Evolutionary conservation across 1,140 invertebrate genomes (phyloP), one percentile per base, ranked within the genome.

Genomic region (Drosophila repletoides): DNA sequence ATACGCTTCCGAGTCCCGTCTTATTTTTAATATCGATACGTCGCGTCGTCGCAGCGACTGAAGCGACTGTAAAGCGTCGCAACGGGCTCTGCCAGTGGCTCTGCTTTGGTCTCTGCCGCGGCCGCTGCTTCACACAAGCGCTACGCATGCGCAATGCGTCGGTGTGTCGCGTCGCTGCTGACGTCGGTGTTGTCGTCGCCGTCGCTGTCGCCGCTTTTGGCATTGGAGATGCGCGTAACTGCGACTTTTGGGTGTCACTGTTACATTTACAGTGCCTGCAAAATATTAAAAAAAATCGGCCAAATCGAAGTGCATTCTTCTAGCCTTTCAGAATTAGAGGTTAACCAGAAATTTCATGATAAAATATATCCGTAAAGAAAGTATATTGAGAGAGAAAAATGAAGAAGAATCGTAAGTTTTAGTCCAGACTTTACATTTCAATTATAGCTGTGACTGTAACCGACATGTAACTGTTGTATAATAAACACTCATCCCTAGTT

Each of bases 1-100:
- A 68, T 71, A 76, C 75, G 80, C 80, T 86, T 83, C 74, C 74
- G 79, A 83, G 73, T 83, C 73, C 72, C 76, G 70, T 73, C 73
- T 73, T 76, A 72, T 83, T 69, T 72, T 72, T 76, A 72, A 72
- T 70, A 76, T 77, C 76, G 64, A 63, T 64, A 53, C 59, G 46
- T 38, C 17, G 73, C 52, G 26, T 48, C 41, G 49, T 51, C 48
- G 48, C 24, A 48, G 51, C 38, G 29, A 45, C 40, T 34, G 52
- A 14, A 53, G 26, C 51, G 51, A 21, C 38, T 24, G 26, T 31
- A n/a, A 41, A 43, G 24, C 43, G 53, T 43, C 14, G 53, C 40
- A 33, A 53, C 17, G 43, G 48, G 22, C 34, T 33, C 21, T 22
- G 49, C 2, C 33, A 10, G 22, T 29, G 12, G 17, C 21, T 4